phyloP scores from a whole-genome alignment of 2,797 vertebrate species.

The Sebastes hubbsi region DNA sequence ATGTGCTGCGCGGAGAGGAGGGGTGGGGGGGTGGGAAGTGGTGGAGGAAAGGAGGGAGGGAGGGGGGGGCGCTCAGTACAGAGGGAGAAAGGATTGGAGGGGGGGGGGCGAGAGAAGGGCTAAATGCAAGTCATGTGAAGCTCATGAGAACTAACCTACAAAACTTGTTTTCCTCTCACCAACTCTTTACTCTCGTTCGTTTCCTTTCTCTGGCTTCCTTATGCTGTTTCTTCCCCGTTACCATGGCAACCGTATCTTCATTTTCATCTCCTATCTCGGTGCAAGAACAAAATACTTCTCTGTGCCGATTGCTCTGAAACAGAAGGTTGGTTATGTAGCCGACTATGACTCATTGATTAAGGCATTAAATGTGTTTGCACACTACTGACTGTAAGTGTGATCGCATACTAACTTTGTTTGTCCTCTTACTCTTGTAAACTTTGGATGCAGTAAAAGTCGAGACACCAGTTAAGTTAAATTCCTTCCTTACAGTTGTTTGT shows the following conservation, averaged over 20 bases:
- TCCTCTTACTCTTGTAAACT: background rate
- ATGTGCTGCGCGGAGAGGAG: conserved; percentile 73
- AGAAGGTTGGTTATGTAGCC: conserved; percentile 9
- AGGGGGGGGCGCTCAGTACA: conserved; percentile 4
- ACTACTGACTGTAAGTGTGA: background rate
- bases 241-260: conserved; percentile 14
- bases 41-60: conserved; percentile 17
- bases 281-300: conserved; percentile 12
- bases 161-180: conserved; percentile 67
- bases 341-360: conserved; percentile 24
- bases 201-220: conserved; percentile 17
- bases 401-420: background rate
- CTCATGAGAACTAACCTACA: conserved; percentile 81
- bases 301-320: background rate
- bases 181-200: conserved; percentile 31
- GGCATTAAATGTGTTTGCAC: conserved; percentile 37
- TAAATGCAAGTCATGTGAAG: conserved; percentile 85
- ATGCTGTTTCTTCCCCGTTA: conserved; percentile 8
- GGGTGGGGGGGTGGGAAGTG: conserved; percentile 29
- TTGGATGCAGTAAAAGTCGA: background rate
- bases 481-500: conserved; percentile 29
- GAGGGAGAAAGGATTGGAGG: conserved; percentile 3
- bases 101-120: conserved; percentile 30
- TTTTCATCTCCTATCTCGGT: background rate
- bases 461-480: conserved; percentile 3